Percentiles rank a stretch among this genome's conserved stretches.
Conservation (phyloP, 2,888 invertebrate species). For the Campaea margaritaria region DNA sequence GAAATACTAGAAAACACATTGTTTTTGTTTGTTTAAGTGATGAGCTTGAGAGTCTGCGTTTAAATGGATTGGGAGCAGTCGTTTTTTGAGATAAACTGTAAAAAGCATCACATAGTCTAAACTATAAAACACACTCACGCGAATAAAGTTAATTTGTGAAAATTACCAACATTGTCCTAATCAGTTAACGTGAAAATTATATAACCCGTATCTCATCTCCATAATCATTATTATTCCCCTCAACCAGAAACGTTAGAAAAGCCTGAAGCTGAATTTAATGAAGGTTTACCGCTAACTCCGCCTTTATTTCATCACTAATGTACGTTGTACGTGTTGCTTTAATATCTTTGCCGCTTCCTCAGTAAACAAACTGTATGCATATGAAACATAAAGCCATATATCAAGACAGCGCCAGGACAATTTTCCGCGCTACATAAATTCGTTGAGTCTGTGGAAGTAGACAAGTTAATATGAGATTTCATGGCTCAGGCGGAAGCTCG, state of each 20-base stretch:
- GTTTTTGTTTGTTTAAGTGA: not conserved
- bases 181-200: not conserved
- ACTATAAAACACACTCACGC: too few relatives aligned
- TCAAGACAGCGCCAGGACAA: conserved; percentile 60
- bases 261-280: conserved; percentile 12
- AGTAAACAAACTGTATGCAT: conserved; percentile 55
- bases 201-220: not conserved
- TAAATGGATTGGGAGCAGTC: too few relatives aligned
- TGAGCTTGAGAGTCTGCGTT: not conserved
- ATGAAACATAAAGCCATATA: conserved; percentile 58
- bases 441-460: conserved; percentile 62
- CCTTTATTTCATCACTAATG: conserved; percentile 15
- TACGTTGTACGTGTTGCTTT: conserved; percentile 11
- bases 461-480: conserved; percentile 74
- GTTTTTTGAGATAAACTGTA: too few relatives aligned
- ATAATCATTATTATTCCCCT: conserved; percentile 7
- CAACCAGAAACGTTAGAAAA: not conserved
- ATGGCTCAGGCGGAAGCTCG: conserved; percentile 59
- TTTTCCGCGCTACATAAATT: conserved; percentile 71
- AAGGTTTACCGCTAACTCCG: conserved; percentile 10
- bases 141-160: too few relatives aligned
- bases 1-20: not conserved
- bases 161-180: too few relatives aligned
- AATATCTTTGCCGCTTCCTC: conserved; percentile 22
- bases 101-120: too few relatives aligned